These are phyloP conservation scores for Lithophane semibrunnea DNA, from an alignment of 2,888 invertebrate species.

Conservation along the genomic window DNA sequence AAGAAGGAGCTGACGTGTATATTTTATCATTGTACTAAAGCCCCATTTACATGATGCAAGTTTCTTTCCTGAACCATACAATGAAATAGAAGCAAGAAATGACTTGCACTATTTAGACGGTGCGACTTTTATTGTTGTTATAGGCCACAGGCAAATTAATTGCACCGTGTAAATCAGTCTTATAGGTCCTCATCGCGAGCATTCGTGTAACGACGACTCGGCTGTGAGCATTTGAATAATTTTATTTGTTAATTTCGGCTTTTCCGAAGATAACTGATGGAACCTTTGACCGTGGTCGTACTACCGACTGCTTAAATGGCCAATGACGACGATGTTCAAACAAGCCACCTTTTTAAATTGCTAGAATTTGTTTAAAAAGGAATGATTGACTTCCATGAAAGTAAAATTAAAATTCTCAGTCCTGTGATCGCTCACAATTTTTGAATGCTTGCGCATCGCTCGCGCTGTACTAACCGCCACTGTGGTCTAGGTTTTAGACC, in stretches of 20 bases:
- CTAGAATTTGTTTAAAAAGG: neutral
- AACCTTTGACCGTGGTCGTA: neutral
- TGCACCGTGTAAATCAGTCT: neutral
- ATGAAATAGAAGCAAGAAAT: constrained; percentile 3
- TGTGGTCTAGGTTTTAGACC: too few relatives aligned
- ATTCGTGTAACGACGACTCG: neutral
- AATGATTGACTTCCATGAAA: neutral
- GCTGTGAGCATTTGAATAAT: neutral
- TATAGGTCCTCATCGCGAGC: neutral
- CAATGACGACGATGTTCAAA: neutral
- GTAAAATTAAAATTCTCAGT: neutral
- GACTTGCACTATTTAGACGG: neutral
- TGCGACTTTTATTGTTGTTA: neutral
- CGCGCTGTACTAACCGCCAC: too few relatives aligned
- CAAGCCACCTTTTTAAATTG: neutral
- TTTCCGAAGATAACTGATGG: neutral
- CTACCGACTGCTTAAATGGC: neutral
- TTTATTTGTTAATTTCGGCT: neutral
- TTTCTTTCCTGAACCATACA: neutral
- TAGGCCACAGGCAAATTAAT: neutral
- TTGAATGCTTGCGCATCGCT: constrained; percentile 5
- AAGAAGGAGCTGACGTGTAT: constrained; percentile 83
- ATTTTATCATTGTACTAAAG: neutral
- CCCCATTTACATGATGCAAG: neutral
- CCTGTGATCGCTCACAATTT: neutral